Evolutionary conservation across 35 echinoderm and acorn worm genomes (phyloP).

Genomic region (Amphiura filiformis): DNA sequence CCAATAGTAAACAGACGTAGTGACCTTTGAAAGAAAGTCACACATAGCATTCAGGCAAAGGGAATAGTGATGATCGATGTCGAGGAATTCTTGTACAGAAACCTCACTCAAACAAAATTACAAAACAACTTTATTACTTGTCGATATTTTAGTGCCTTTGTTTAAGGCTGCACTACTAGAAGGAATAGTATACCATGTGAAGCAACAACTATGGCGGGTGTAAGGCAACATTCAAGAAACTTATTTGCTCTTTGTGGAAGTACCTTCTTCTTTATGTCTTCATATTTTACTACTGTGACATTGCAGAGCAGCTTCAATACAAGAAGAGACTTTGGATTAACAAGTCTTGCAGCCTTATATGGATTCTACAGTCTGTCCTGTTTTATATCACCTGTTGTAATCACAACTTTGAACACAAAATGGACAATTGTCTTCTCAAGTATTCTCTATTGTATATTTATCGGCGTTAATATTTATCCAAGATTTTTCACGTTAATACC

Average conservation of each 20-base stretch:
- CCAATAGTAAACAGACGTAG: background rate
- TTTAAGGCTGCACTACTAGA: background rate
- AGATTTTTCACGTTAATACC: background rate
- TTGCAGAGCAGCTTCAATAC: background rate
- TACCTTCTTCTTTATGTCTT: background rate
- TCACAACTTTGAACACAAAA: background rate
- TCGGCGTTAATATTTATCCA: background rate
- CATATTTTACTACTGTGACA: background rate
- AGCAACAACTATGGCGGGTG: background rate
- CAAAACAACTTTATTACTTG: background rate
- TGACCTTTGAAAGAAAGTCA: background rate
- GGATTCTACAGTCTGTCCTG: background rate
- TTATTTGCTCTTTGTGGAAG: background rate
- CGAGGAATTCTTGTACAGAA: background rate
- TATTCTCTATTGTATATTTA: background rate
- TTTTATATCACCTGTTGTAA: background rate
- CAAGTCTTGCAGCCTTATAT: background rate
- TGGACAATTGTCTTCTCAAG: background rate
- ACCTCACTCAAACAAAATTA: background rate
- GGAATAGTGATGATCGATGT: background rate
- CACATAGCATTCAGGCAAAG: background rate
- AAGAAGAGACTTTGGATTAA: background rate
- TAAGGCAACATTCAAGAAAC: background rate
- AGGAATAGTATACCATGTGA: background rate
- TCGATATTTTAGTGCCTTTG: background rate